phyloP scores from a whole-genome alignment of 2,113 vertebrate genomes.

The Otolemur garnettii region DNA sequence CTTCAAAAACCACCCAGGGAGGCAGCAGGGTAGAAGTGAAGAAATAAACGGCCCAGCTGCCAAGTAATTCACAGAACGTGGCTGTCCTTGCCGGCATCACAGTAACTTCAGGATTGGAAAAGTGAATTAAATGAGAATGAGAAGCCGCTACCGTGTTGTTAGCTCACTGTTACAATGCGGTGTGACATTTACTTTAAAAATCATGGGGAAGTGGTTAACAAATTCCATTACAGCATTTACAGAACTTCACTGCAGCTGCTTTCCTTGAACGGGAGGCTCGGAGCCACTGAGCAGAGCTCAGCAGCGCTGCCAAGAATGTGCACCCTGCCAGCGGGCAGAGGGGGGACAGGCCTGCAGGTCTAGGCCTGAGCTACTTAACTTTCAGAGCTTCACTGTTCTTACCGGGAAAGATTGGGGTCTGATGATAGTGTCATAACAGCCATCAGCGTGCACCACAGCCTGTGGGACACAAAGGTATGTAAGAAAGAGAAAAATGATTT shows the following conservation, averaged over 20 bases:
- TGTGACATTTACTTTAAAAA: conserved; percentile 71
- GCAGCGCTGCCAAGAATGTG: fast-evolving
- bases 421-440: fast-evolving
- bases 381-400: fast-evolving
- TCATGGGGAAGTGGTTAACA: conserved; percentile 62
- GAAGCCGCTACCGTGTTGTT: not conserved
- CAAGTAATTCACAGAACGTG: not conserved
- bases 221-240: conserved; percentile 50
- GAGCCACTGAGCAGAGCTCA: not conserved
- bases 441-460: not conserved
- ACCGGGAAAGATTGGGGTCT: not conserved
- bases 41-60: conserved; percentile 56
- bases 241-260: not conserved
- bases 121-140: conserved; percentile 53
- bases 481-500: not conserved
- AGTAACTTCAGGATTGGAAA: not conserved
- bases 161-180: conserved; percentile 46
- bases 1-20: conserved; percentile 42
- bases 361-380: not conserved
- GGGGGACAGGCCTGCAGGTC: too few species aligned
- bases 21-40: not conserved
- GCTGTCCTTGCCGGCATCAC: not conserved
- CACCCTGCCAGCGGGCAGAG: fast-evolving
- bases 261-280: not conserved
- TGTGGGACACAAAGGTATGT: fast-evolving